A percentile compares a stretch with the other conserved stretches of the same genome.
Conservation (phyloP, 2,888 invertebrate species). For the Philopedon plagiatum region DNA sequence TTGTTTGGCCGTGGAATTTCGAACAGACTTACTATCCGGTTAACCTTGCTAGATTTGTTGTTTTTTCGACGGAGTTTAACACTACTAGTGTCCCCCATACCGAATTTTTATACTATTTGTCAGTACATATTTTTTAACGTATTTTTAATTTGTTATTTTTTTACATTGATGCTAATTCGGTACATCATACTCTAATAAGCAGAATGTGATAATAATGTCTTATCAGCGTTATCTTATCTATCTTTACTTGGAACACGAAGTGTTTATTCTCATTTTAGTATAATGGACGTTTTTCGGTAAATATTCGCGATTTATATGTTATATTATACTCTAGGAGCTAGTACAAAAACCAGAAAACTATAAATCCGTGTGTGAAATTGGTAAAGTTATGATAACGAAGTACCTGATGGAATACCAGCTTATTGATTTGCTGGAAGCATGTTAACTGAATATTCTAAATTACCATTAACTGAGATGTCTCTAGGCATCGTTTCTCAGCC, state of each 20-base stretch:
- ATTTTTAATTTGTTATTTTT: conserved; percentile 7
- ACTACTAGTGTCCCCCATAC: not conserved
- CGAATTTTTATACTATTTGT: not conserved
- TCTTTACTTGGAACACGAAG: conserved; percentile 16
- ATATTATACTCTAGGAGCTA: not conserved
- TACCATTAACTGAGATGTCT: no score
- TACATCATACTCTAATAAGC: conserved; percentile 11
- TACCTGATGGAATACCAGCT: no score
- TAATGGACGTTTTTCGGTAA: conserved; percentile 12
- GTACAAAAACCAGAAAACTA: not conserved
- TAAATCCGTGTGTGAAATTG: no score
- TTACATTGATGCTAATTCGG: not conserved
- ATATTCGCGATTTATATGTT: conserved; percentile 9
- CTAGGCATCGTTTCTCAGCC: no score
- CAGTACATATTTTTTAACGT: not conserved
- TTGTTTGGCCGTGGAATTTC: conserved; percentile 46
- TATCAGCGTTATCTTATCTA: conserved; percentile 26
- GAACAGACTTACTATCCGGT: conserved; percentile 34
- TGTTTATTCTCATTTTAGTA: conserved; percentile 16
- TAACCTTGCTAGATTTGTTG: conserved; percentile 17
- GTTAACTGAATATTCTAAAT: no score
- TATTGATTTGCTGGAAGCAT: no score
- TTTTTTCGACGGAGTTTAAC: not conserved
- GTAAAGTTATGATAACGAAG: no score
- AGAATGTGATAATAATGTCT: not conserved